These are phyloP conservation scores for Apamea crenata DNA, from an alignment of 2,888 invertebrate species.

Conservation along the genomic window DNA sequence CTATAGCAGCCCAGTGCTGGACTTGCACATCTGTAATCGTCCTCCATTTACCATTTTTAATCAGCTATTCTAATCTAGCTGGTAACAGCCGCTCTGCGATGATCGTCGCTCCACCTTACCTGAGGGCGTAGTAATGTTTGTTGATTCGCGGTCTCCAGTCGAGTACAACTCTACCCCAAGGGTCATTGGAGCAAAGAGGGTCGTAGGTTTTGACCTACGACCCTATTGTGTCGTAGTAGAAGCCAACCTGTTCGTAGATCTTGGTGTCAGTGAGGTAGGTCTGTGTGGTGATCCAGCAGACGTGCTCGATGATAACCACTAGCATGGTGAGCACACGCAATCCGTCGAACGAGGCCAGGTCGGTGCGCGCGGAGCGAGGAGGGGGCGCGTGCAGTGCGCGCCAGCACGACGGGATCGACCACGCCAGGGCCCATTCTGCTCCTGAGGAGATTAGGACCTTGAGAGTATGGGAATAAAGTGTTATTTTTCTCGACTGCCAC, in stretches of 20 bases:
- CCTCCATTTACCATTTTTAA: neutral
- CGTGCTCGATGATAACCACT: constrained; percentile 86
- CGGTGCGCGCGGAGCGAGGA: constrained; percentile 71
- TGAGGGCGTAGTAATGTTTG: neutral
- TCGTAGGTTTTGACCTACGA: too few species aligned
- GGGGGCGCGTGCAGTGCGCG: constrained; percentile 73
- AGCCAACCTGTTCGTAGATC: constrained; percentile 78
- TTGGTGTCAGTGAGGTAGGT: constrained; percentile 80
- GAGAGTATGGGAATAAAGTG: neutral
- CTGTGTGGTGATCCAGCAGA: constrained; percentile 85
- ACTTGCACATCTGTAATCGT: neutral
- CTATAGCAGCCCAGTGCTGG: neutral
- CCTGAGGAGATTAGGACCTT: constrained; percentile 62
- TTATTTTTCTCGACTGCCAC: neutral
- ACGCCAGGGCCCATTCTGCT: constrained; percentile 77
- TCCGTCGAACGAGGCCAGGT: constrained; percentile 84
- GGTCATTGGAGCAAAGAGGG: neutral
- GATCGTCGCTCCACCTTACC: neutral
- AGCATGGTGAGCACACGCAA: constrained; percentile 85
- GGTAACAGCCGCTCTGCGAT: neutral
- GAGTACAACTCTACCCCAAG: neutral
- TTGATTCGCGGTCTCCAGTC: neutral
- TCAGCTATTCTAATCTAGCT: neutral
- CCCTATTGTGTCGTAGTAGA: too few species aligned
- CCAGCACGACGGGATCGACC: constrained; percentile 82